These are phyloP conservation scores for Spinus olivaceus DNA, from an alignment of 2,797 vertebrate species.

Conservation along the genomic window DNA sequence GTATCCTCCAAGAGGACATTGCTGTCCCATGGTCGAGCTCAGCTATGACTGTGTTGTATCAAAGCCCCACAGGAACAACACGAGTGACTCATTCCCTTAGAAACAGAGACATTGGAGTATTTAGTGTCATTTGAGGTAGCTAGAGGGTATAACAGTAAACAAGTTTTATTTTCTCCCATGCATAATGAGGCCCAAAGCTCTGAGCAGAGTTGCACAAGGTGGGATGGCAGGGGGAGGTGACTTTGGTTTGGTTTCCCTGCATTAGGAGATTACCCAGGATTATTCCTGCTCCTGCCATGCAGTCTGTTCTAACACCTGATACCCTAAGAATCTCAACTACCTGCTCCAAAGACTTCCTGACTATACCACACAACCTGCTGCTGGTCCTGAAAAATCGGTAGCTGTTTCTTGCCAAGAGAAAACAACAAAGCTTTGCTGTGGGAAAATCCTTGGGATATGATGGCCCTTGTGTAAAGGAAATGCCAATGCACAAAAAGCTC, in stretches of 20 bases:
- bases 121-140: neutral
- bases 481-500: neutral
- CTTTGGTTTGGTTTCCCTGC: neutral
- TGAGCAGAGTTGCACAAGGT: neutral
- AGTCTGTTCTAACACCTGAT: neutral
- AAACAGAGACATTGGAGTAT: neutral
- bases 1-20: neutral
- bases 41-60: neutral
- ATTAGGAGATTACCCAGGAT: too few species aligned
- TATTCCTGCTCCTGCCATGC: neutral
- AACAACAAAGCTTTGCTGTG: neutral
- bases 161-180: neutral
- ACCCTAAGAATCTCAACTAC: neutral
- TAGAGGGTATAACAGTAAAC: neutral
- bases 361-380: neutral
- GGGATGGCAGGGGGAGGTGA: neutral
- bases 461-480: neutral
- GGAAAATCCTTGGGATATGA: neutral
- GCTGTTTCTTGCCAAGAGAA: neutral
- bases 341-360: neutral
- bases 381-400: neutral
- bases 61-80: neutral
- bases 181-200: neutral
- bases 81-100: neutral
- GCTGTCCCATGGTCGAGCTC: neutral